These are phyloP conservation scores for Rambutsinella grinnellia DNA, from an alignment of 2,888 invertebrate genomes.

Conservation along the genomic window DNA sequence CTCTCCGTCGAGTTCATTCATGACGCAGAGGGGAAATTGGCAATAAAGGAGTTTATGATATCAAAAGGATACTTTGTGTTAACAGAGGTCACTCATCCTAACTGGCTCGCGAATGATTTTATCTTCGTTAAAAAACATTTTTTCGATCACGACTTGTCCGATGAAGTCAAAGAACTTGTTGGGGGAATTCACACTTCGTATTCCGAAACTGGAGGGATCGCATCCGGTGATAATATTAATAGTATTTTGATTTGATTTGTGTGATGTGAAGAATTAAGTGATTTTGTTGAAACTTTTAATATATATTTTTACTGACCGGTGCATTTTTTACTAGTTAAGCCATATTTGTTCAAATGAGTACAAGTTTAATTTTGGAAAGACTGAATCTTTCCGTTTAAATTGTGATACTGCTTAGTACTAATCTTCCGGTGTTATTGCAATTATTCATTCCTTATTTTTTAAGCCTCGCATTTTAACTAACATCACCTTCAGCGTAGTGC, in stretches of 20 bases:
- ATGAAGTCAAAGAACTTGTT: slow-evolving; percentile 10
- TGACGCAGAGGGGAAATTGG: slow-evolving; percentile 69
- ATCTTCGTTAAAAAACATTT: slow-evolving; percentile 70
- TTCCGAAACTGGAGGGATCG: slow-evolving; percentile 14
- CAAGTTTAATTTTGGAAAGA: no score
- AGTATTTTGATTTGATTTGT: slow-evolving; percentile 26
- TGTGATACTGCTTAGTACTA: no score
- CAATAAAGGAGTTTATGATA: slow-evolving; percentile 69
- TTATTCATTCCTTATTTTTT: no score
- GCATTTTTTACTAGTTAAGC: no score
- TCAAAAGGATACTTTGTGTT: slow-evolving; percentile 69
- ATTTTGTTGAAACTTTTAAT: no score
- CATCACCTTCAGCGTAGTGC: no score
- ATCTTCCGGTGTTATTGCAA: no score
- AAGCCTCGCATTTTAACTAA: no score
- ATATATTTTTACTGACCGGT: no score
- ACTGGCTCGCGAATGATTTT: slow-evolving; percentile 72
- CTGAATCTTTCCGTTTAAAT: no score
- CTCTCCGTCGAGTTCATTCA: slow-evolving; percentile 70
- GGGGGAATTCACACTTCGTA: slow-evolving; percentile 24
- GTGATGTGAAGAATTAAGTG: background rate
- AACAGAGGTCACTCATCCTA: slow-evolving; percentile 69
- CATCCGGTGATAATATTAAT: slow-evolving; percentile 9
- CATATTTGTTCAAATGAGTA: no score
- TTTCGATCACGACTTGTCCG: slow-evolving; percentile 11